These are phyloP conservation scores for Sardinella longiceps DNA, from an alignment of 2,797 vertebrate genomes.

Conservation along the genomic window DNA sequence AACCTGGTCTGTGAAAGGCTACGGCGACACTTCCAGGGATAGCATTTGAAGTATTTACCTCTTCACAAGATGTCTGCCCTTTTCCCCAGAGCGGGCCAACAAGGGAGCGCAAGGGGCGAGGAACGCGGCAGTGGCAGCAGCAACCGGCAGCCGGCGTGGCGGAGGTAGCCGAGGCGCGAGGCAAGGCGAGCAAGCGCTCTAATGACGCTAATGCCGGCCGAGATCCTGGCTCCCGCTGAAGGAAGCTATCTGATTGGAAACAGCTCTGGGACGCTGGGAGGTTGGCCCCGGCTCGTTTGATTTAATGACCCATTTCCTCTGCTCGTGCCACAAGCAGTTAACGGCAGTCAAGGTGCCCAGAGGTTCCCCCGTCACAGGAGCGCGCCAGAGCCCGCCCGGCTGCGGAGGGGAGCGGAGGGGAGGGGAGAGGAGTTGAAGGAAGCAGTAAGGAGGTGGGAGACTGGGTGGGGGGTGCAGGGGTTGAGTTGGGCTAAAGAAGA, in stretches of 20 bases:
- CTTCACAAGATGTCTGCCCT: conserved; percentile 73
- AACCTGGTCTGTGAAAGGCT: conserved; percentile 74
- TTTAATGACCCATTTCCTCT: conserved; percentile 85
- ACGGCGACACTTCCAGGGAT: conserved; percentile 68
- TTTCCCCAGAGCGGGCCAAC: conserved; percentile 52
- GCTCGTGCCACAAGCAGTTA: conserved; percentile 82
- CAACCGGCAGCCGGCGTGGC: conserved; percentile 11
- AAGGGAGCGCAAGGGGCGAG: conserved; percentile 27
- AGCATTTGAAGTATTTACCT: conserved; percentile 78
- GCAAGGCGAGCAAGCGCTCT: conserved; percentile 46
- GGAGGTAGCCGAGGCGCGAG: conserved; percentile 36
- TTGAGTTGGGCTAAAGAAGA: not conserved
- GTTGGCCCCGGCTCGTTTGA: conserved; percentile 76
- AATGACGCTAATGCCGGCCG: conserved; percentile 58
- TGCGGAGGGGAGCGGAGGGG: conserved; percentile 50
- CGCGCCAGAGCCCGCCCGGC: conserved; percentile 32
- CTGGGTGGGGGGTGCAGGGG: not conserved
- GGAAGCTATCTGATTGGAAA: conserved; percentile 83
- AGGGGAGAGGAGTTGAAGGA: conserved; percentile 24
- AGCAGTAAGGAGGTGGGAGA: not conserved
- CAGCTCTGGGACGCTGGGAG: conserved; percentile 78
- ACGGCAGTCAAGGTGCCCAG: conserved; percentile 81
- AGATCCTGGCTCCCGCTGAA: conserved; percentile 64
- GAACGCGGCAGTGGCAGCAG: conserved; percentile 26
- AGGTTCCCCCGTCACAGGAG: conserved; percentile 67